phyloP scores from a whole-genome alignment of 2,797 vertebrate genomes.

The Mallotus villosus region DNA sequence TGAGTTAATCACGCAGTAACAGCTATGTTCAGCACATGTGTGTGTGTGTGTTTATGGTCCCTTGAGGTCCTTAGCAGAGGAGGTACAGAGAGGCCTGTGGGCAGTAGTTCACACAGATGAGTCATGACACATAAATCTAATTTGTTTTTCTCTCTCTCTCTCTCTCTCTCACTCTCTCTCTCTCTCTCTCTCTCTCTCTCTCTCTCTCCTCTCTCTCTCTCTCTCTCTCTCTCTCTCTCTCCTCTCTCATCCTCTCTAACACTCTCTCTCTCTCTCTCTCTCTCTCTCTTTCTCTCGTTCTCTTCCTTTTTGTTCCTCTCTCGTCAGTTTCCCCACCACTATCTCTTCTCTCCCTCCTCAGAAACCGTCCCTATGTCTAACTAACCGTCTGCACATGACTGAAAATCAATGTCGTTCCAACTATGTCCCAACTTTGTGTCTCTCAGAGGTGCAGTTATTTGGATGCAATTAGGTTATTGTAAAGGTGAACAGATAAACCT shows the following conservation, averaged over 20 bases:
- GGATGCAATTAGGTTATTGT: too few species aligned
- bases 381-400: too few species aligned
- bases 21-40: not conserved
- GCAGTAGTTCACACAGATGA: not conserved
- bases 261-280: not conserved
- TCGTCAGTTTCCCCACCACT: too few species aligned
- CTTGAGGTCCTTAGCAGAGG: not conserved
- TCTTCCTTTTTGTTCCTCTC: not conserved
- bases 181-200: not conserved
- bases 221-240: not conserved
- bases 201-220: not conserved
- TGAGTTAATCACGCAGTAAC: not conserved
- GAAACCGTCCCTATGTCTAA: too few species aligned
- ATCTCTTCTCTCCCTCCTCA: too few species aligned
- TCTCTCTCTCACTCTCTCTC: slow-evolving; percentile 1
- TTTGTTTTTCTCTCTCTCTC: not conserved
- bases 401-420: too few species aligned
- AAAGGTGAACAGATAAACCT: too few species aligned
- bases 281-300: not conserved
- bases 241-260: not conserved
- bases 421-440: too few species aligned
- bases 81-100: not conserved
- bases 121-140: not conserved
- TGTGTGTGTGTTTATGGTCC: not conserved
- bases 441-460: too few species aligned